phyloP scores from a whole-genome alignment of 1,140 invertebrate species.

The Monomorium pharaonis region DNA sequence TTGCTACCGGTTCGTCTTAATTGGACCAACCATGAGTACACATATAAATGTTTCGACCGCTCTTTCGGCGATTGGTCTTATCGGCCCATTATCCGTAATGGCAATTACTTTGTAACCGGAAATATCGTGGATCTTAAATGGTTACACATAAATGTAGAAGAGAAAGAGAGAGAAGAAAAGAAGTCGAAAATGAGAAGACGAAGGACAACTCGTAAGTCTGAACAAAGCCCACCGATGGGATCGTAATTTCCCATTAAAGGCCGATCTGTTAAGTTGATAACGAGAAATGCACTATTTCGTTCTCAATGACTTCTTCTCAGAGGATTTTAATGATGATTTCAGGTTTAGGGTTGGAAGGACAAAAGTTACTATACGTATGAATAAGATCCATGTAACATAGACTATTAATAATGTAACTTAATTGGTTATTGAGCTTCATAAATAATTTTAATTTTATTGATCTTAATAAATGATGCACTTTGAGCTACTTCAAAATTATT shows the following conservation, averaged over 20 bases:
- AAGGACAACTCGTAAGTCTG: constrained; percentile 50
- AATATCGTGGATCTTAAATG: constrained; percentile 73
- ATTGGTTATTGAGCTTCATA: too few relatives aligned
- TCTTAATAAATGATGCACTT: not conserved
- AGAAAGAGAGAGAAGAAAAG: not conserved
- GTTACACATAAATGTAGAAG: constrained; percentile 58
- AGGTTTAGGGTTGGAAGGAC: not conserved
- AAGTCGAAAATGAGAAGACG: not conserved
- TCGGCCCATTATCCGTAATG: constrained; percentile 76
- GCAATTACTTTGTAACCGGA: constrained; percentile 69
- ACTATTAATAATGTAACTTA: not conserved
- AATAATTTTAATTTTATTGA: not conserved
- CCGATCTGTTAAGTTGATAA: constrained; percentile 66
- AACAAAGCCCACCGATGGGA: constrained; percentile 63
- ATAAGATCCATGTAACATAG: not conserved
- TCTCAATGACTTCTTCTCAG: constrained; percentile 1
- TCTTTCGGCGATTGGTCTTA: constrained; percentile 73
- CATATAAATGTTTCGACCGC: constrained; percentile 36
- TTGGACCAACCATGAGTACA: constrained; percentile 71
- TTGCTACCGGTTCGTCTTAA: constrained; percentile 68
- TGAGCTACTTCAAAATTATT: not conserved
- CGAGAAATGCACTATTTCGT: constrained; percentile 7
- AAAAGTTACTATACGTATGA: not conserved
- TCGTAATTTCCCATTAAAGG: constrained; percentile 40
- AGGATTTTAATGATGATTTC: constrained; percentile 16